These are phyloP conservation scores for Drosophila cyrtoloma DNA, from an alignment of 2,888 invertebrate genomes.

Conservation along the genomic window DNA sequence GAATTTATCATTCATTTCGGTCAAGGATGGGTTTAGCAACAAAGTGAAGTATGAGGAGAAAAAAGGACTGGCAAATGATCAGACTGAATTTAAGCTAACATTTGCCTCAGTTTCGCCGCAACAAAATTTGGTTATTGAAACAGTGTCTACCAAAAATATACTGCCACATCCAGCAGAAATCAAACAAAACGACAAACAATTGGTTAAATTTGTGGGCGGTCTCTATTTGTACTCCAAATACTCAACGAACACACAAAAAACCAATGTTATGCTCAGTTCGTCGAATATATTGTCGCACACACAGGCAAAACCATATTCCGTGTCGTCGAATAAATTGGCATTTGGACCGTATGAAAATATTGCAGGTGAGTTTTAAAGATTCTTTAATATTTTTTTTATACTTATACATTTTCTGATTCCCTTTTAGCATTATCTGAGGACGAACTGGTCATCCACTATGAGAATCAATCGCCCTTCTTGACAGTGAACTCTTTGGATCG, in stretches of 20 bases:
- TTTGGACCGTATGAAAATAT: slow-evolving; percentile 96
- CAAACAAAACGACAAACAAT: slow-evolving; percentile 96
- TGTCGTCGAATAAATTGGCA: slow-evolving; percentile 91
- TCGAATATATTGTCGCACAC: slow-evolving; percentile 93
- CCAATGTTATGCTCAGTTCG: slow-evolving; percentile 91
- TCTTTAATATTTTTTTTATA: slow-evolving; percentile 34
- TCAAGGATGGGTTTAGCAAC: slow-evolving; percentile 88
- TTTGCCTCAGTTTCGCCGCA: slow-evolving; percentile 84
- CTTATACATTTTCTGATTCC: neutral
- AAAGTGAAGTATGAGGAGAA: slow-evolving; percentile 87
- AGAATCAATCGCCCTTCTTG: slow-evolving; percentile 98
- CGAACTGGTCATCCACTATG: slow-evolving; percentile 94
- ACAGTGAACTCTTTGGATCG: slow-evolving; percentile 95
- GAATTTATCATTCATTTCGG: slow-evolving; percentile 91
- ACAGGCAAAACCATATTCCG: slow-evolving; percentile 90
- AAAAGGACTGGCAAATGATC: slow-evolving; percentile 85
- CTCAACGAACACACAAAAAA: slow-evolving; percentile 91
- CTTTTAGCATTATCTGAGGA: slow-evolving; percentile 86
- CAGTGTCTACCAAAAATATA: slow-evolving; percentile 91
- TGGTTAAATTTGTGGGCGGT: slow-evolving; percentile 94
- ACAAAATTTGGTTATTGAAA: slow-evolving; percentile 87
- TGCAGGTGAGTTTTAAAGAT: slow-evolving; percentile 79
- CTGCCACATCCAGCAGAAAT: slow-evolving; percentile 95
- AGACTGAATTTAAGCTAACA: slow-evolving; percentile 87
- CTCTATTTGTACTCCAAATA: slow-evolving; percentile 95